Evolutionary conservation across 2,888 invertebrate species (phyloP).

Genomic region (Myopa tessellatipennis): DNA sequence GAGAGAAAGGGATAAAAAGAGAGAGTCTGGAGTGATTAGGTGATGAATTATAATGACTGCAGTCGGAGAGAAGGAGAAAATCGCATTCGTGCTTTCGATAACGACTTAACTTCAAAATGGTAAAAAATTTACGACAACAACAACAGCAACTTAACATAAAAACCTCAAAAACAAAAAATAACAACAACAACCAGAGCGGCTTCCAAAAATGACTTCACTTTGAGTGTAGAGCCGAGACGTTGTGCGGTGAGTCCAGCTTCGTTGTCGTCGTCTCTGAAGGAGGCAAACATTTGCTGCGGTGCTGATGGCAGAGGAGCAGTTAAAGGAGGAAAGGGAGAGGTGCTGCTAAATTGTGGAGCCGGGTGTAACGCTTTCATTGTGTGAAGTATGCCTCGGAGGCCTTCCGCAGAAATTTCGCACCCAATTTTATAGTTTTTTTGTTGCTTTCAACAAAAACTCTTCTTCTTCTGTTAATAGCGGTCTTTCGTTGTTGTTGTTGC

Average conservation of each 20-base stretch:
- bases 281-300: neutral
- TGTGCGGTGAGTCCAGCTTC: too few species aligned
- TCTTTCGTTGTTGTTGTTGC: neutral
- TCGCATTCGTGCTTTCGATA: neutral
- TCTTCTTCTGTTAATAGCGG: neutral
- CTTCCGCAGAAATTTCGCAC: conserved; percentile 28
- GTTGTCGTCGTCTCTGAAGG: too few species aligned
- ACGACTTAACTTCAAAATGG: neutral
- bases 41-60: neutral
- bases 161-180: neutral
- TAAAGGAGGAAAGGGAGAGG: neutral
- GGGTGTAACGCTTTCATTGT: neutral
- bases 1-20: neutral
- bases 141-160: conserved; percentile 20
- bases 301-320: conserved; percentile 12
- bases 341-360: conserved; percentile 2
- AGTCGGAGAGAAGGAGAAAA: neutral
- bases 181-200: conserved; percentile 22
- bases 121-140: conserved; percentile 12
- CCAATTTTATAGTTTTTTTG: conserved; percentile 21
- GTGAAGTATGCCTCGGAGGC: conserved; percentile 23
- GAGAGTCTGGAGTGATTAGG: neutral
- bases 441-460: too few species aligned
- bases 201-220: conserved; percentile 16
- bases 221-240: neutral